Base-by-base conservation (phyloP, 2,113 vertebrate species). In the Sinocyclocheilus anshuiensis region DNA sequence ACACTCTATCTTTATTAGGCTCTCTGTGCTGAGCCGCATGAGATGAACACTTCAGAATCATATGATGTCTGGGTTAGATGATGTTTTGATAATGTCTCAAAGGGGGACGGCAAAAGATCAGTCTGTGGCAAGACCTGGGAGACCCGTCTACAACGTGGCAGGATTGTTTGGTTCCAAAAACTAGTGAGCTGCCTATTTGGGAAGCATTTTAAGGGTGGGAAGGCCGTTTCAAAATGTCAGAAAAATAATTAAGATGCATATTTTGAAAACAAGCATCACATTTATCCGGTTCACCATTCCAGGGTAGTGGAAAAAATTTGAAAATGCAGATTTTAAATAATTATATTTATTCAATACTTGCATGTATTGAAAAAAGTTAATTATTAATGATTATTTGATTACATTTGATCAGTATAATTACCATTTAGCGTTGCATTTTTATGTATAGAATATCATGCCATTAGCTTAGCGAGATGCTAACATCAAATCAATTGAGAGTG, bases 1-100 rank as follows among this genome's bases (percentile, higher is more conserved):
- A 65, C 72, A 53, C 55, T 55, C 24, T 20, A 18, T 77, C 50
- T 78, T n/a, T 78, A 59, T 65, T 81, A 81, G 63, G 12, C 74
- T 48, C 74, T 26, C 45, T 7, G 6, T 2, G 42, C 20, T 74
- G 71, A 39, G 22, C 71, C 20, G 45, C 18, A 26, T 24, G 74
- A 29, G 74, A 48, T 50, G n/a, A 77, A 76, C 42, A 50, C 74
- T 76, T 76, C 74, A 50, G 74, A 76, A 20, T 71, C 22, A 9
- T 5, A 39, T 74, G 71, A 48, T n/a, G 45, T 13, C n/a, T 77
- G 74, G 24, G 74, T 77, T 77, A 77, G 67, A 71, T 71, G 16
- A 71, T 71, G 39, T 5, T 75, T 75, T 48, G 39, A 48, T 75
- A 75, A 75, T 13, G 22, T 42, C 39, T 75, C 72, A n/a, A 75